Conservation (phyloP, 2,113 vertebrate genomes). For the Paramisgurnus dabryanus region DNA sequence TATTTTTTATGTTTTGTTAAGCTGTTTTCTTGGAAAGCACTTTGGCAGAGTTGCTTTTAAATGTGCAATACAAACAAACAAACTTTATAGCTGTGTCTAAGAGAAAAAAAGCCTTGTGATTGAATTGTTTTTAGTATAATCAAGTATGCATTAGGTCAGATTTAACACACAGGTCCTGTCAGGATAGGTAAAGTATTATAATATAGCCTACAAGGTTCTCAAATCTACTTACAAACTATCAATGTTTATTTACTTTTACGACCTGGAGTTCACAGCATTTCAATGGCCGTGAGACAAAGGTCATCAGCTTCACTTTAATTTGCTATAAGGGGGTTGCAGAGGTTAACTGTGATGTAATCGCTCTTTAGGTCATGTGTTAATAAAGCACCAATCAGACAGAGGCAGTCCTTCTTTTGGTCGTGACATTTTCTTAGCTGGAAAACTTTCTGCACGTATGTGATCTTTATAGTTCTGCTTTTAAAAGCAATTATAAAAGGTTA, state of each 20-base stretch:
- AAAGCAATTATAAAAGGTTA: neutral
- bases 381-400: neutral
- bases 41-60: too few relatives aligned
- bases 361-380: neutral
- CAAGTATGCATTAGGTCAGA: too few relatives aligned
- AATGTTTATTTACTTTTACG: neutral
- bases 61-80: too few relatives aligned
- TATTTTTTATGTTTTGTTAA: too few relatives aligned
- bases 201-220: too few relatives aligned
- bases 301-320: neutral
- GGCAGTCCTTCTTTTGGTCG: neutral
- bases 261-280: too few relatives aligned
- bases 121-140: too few relatives aligned
- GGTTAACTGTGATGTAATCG: constrained; percentile 2
- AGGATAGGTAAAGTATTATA: too few relatives aligned
- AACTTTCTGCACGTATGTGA: neutral
- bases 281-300: neutral
- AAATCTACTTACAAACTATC: neutral
- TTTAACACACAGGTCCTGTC: too few relatives aligned
- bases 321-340: neutral
- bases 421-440: neutral
- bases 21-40: too few relatives aligned
- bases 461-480: neutral
- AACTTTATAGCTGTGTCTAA: too few relatives aligned
- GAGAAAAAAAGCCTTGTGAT: too few relatives aligned